phyloP scores from a whole-genome alignment of 1,140 invertebrate species.

The Cyclina sinensis region DNA sequence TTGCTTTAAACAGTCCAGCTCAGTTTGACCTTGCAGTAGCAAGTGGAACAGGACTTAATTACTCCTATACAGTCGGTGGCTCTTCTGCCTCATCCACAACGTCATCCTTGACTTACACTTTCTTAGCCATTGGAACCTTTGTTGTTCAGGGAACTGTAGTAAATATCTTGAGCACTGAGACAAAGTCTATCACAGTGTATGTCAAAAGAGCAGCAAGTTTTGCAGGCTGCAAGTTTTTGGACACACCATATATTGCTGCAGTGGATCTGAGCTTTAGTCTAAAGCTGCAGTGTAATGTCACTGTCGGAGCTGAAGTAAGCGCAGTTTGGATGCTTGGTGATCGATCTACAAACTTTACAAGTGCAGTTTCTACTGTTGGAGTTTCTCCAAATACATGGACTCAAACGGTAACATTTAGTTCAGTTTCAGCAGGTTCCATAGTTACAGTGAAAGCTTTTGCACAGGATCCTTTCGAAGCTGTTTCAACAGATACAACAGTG shows the following conservation, averaged over 20 bases:
- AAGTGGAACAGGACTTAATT: conserved; percentile 29
- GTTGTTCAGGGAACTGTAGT: conserved; percentile 9
- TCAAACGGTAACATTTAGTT: conserved; percentile 11
- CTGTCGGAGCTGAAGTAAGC: conserved; percentile 52
- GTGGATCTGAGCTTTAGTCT: conserved; percentile 6
- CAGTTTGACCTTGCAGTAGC: neutral
- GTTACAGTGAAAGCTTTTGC: neutral
- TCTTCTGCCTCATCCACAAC: neutral
- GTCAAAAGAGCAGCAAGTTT: conserved; percentile 54
- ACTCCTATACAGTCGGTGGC: conserved; percentile 28
- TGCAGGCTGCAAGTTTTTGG: conserved; percentile 26
- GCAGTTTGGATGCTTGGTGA: conserved; percentile 67
- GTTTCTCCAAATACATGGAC: neutral
- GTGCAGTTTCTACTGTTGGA: neutral
- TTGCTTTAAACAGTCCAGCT: neutral
- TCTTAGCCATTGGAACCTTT: conserved; percentile 38
- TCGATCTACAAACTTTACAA: conserved; percentile 30
- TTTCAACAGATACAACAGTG: neutral
- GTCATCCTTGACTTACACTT: conserved; percentile 40
- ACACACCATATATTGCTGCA: conserved; percentile 31
- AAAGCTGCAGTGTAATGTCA: conserved; percentile 22
- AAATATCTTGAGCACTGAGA: conserved; percentile 5
- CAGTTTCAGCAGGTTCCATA: neutral
- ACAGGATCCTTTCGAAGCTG: conserved; percentile 36
- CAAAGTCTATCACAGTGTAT: conserved; percentile 21